Base-by-base conservation (phyloP, 1,140 invertebrate species). In the Pectinophora gossypiella region DNA sequence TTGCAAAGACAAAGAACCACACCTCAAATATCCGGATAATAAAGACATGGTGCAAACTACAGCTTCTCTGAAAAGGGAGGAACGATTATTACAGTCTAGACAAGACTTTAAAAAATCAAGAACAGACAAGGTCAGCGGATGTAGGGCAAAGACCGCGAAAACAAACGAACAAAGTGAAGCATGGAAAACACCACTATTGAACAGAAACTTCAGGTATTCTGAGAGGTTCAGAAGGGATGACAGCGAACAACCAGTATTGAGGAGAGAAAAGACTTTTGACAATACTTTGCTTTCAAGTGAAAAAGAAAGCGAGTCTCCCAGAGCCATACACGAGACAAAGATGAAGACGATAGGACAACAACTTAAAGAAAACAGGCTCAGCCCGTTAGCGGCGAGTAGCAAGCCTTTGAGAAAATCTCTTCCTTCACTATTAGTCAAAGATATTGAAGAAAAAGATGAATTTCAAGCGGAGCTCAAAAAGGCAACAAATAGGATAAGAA, bases 381-480 rank as follows among this genome's bases (percentile, higher is more conserved):
- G 61, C 48, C 72, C 74, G 19, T 45, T 80, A 47, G 66, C 72
- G 45, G 64, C 70, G 13, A 76, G 61, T 42, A 76, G 65, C 47
- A 70, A 79, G 60, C 79, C 79, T 64, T 70, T 87, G 54, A 82
- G 81, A 75, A 86, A 85, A 86, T 89, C 80, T 79, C 87, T 87
- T 81, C 88, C 88, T 64, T 80, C 88, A 59, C 81, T 89, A 78
- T 82, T 89, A 61, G 56, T 84, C 18, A 90, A 89, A 60, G 87
- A 89, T 62, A 91, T 90, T 72, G 85, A 91, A 72, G 90, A 90
- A 72, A 90, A 91, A 59, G 90, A 91, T 43, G 91, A 93, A 78
- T 93, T 93, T 80, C 90, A 92, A 80, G 89, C 89, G 19, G 92
- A 93, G 76, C 74, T 93, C 20, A 90, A 91, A 74, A 91, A 92